phyloP scores from a whole-genome alignment of 2,888 invertebrate genomes.

The Brenthis daphne region DNA sequence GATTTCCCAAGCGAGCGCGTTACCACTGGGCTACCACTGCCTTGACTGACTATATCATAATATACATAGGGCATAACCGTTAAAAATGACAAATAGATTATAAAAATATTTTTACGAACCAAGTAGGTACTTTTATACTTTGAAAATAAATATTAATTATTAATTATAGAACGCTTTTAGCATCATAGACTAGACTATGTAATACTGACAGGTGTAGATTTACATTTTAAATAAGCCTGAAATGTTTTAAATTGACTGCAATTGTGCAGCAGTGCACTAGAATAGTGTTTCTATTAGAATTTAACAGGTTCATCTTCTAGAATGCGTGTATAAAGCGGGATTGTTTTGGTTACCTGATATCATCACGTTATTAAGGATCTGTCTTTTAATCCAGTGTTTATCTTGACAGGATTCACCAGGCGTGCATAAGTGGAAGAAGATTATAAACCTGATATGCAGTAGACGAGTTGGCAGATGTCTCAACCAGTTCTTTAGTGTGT shows the following conservation, averaged over 20 bases:
- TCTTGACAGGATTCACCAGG: slow-evolving; percentile 36
- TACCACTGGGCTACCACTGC: too few relatives aligned
- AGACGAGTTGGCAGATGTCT: slow-evolving; percentile 50
- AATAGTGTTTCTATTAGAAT: neutral
- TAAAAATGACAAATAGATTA: too few relatives aligned
- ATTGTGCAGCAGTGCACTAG: neutral
- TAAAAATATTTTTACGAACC: too few relatives aligned
- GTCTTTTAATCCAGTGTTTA: slow-evolving; percentile 37
- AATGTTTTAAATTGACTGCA: slow-evolving; percentile 9
- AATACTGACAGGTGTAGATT: slow-evolving; percentile 11
- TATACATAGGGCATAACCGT: too few relatives aligned
- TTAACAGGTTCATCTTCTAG: slow-evolving; percentile 15
- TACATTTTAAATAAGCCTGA: slow-evolving; percentile 2
- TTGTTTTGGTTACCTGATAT: slow-evolving; percentile 37
- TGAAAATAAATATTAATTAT: neutral
- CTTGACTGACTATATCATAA: too few relatives aligned
- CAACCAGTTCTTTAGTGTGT: slow-evolving; percentile 42
- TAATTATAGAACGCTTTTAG: neutral
- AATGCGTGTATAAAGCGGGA: slow-evolving; percentile 21
- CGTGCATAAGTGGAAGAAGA: slow-evolving; percentile 38
- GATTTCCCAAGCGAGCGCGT: too few relatives aligned
- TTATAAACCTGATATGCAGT: slow-evolving; percentile 38
- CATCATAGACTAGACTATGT: neutral
- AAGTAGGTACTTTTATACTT: too few relatives aligned
- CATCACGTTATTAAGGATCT: slow-evolving; percentile 35